These are phyloP conservation scores for Synergus laeviventris DNA, from an alignment of 2,888 invertebrate species.

Conservation along the genomic window DNA sequence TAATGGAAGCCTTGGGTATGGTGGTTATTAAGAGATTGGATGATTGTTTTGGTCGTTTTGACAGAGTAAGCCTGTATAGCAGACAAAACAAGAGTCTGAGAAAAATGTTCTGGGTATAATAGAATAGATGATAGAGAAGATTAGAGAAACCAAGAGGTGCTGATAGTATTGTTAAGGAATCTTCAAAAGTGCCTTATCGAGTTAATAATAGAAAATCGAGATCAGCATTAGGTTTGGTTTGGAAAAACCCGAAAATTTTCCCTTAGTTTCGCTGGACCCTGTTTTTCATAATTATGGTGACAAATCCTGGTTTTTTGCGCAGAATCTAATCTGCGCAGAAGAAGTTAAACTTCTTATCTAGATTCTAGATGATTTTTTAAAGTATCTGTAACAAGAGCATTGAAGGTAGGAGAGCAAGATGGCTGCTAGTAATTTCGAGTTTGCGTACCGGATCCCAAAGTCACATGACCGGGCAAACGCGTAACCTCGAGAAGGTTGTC, in stretches of 20 bases:
- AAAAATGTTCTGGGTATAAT: not conserved
- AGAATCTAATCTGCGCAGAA: not conserved
- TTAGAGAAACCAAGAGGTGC: not conserved
- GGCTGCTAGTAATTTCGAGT: constrained; percentile 48
- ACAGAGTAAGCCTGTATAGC: not conserved
- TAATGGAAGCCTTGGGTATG: not conserved
- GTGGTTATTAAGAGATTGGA: not conserved
- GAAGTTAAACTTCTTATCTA: constrained; percentile 25
- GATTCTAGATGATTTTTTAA: constrained; percentile 20
- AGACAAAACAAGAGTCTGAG: not conserved
- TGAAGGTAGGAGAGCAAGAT: constrained; percentile 46
- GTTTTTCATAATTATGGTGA: not conserved
- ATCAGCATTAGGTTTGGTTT: too few species aligned
- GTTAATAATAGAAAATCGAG: not conserved
- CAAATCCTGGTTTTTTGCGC: constrained; percentile 10
- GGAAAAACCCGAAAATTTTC: not conserved
- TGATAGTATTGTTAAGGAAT: not conserved
- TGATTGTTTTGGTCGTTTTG: not conserved
- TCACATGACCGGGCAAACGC: constrained; percentile 54
- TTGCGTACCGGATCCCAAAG: constrained; percentile 44
- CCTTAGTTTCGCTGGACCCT: not conserved
- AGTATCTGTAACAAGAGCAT: constrained; percentile 17
- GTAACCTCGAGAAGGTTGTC: constrained; percentile 53
- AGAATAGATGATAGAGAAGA: not conserved
- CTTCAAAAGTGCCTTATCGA: not conserved